Evolutionary conservation across 2,888 invertebrate species (phyloP), one percentile per base, ranked within the genome.

Genomic region (Electrophaes corylata): DNA sequence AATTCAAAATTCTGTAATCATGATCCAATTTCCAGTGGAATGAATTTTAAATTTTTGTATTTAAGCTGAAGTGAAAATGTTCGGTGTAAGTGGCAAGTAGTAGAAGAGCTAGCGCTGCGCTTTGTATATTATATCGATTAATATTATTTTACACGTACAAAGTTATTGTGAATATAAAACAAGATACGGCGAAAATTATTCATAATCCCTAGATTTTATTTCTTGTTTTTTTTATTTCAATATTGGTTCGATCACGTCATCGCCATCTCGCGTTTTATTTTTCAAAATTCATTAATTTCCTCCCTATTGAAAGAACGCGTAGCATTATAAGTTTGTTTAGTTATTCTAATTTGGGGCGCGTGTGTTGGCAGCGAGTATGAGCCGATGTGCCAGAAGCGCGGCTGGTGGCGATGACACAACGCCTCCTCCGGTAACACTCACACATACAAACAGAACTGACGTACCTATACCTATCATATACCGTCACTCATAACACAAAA

Each of bases 341-440:
- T 50, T 37, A n/a, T n/a, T 45, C 20, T 51, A 52, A 56, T 35
- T 19, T 45, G 51, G 19, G 44, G 53, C 62, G 62, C 56, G 53
- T 67, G 76, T 86, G 78, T 85, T 71, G 78, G 79, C 88, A 89
- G 89, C 79, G 84, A 81, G 81, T 84, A 84, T 81, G 87, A 78
- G 85, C 85, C 86, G 82, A 81, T 84, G 84, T 63, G 82, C 70
- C 74, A 68, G 75, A 69, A 53, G 55, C 84, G 83, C 80, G 81
- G 77, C 67, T 76, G 83, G 75, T 79, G 84, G 79, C 87, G 86
- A 73, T 87, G 88, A 85, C 87, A 76, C 73, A 65, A 65, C 81
- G 84, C 81, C 76, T 40, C 73, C 67, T 69, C 81, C 83, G 87
- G 88, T 86, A 85, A 81, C 76, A 59, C 67, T 20, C 63, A 52